Evolutionary conservation across 2,113 vertebrate genomes (phyloP).

Genomic region (Cololabis saira): DNA sequence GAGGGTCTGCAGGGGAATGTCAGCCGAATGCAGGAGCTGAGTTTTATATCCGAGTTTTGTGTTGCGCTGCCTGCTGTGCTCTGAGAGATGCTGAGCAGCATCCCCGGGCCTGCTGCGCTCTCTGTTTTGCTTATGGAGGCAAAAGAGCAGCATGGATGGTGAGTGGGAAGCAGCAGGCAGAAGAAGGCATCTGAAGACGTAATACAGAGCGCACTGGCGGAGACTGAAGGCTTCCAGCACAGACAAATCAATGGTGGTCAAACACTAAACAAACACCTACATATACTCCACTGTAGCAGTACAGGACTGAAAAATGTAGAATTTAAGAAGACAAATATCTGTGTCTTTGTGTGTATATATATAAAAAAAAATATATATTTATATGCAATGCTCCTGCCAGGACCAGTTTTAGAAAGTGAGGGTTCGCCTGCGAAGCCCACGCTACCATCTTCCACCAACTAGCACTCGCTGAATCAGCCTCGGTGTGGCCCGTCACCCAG

Average conservation of each 20-base stretch:
- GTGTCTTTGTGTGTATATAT: too few species aligned
- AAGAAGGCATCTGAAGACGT: slow-evolving; percentile 30
- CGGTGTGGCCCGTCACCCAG: too few species aligned
- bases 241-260: slow-evolving; percentile 49
- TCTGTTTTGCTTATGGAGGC: slow-evolving; percentile 48
- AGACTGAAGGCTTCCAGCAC: slow-evolving; percentile 29
- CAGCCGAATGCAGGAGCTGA: slow-evolving; percentile 43
- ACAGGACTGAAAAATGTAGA: not conserved
- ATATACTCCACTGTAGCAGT: not conserved
- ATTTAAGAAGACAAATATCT: not conserved
- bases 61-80: slow-evolving; percentile 17
- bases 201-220: slow-evolving; percentile 25
- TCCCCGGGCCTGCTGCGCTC: slow-evolving; percentile 14
- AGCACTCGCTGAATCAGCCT: too few species aligned
- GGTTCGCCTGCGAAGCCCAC: too few species aligned
- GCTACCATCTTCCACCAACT: too few species aligned
- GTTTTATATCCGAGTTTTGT: slow-evolving; percentile 27
- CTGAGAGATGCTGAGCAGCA: slow-evolving; percentile 27
- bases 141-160: slow-evolving; percentile 37
- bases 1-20: slow-evolving; percentile 39
- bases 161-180: slow-evolving; percentile 19
- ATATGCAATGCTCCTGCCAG: too few species aligned
- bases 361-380: too few species aligned
- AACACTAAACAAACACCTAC: slow-evolving; percentile 7
- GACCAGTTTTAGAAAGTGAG: too few species aligned